These are phyloP conservation scores for Caenorhabditis plicata DNA, from an alignment of 2,888 invertebrate species.

Conservation along the genomic window DNA sequence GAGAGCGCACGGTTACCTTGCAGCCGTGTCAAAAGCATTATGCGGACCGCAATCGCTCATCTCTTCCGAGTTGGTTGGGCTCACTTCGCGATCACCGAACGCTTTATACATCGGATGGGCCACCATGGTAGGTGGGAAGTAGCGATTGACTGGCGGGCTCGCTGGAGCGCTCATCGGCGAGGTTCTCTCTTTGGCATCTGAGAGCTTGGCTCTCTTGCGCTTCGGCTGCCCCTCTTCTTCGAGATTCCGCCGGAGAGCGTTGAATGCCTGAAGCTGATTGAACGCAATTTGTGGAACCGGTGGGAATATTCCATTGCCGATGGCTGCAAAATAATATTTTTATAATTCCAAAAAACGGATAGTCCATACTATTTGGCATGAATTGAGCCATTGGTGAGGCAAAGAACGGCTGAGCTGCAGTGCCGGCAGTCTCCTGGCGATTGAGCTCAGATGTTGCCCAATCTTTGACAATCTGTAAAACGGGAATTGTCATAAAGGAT, in stretches of 20 bases:
- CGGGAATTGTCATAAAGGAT: neutral
- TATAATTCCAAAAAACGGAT: conserved; percentile 1
- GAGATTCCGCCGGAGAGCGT: conserved; percentile 21
- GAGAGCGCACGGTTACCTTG: neutral
- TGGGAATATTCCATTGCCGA: conserved; percentile 44
- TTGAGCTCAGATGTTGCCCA: conserved; percentile 31
- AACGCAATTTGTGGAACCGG: conserved; percentile 39
- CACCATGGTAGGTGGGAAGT: conserved; percentile 60
- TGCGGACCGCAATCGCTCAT: conserved; percentile 49
- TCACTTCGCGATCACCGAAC: conserved; percentile 47
- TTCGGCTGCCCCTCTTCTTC: conserved; percentile 24
- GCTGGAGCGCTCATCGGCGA: conserved; percentile 34
- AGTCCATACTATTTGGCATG: conserved; percentile 4
- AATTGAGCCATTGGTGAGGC: conserved; percentile 7
- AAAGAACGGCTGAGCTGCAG: conserved; percentile 4
- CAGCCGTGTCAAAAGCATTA: conserved; percentile 30
- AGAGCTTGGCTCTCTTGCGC: conserved; percentile 31
- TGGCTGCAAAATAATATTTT: neutral
- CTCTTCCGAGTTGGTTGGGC: conserved; percentile 57
- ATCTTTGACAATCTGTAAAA: conserved; percentile 24
- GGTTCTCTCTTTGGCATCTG: conserved; percentile 11
- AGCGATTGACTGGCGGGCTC: conserved; percentile 28
- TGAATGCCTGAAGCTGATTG: conserved; percentile 33
- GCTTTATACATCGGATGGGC: conserved; percentile 55
- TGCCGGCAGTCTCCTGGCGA: conserved; percentile 1